Percentiles rank a stretch among this genome's conserved stretches.
phyloP scores from a whole-genome alignment of 2,888 invertebrate genomes.

The Lordiphosa andalusiaca region DNA sequence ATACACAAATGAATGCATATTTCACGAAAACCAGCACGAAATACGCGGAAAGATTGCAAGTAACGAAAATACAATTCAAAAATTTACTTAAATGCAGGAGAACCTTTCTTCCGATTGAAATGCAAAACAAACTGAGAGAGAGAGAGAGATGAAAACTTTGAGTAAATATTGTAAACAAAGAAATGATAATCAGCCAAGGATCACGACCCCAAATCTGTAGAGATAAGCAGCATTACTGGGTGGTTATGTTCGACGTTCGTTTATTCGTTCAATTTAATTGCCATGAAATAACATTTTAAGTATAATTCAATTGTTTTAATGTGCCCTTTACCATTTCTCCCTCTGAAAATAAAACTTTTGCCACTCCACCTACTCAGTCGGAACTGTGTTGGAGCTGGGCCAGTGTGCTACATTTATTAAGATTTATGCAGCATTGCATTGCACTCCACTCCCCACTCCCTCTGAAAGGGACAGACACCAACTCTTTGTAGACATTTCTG shows the following conservation, averaged over 20 bases:
- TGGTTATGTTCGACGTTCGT: constrained; percentile 7
- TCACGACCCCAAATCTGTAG: too few species aligned
- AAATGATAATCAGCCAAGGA: too few species aligned
- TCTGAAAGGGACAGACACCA: too few species aligned
- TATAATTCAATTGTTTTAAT: constrained; percentile 29
- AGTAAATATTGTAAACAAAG: not conserved
- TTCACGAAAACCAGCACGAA: constrained; percentile 18
- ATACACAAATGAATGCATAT: constrained; percentile 19
- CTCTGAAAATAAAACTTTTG: constrained; percentile 21
- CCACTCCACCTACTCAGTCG: constrained; percentile 3
- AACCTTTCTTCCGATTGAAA: constrained; percentile 1
- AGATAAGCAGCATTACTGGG: constrained; percentile 14
- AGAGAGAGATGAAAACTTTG: not conserved
- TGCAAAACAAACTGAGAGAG: constrained; percentile 6
- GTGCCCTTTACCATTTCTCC: constrained; percentile 3
- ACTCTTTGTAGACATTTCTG: constrained; percentile 3
- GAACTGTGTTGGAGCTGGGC: constrained; percentile 1
- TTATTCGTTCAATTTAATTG: constrained; percentile 23
- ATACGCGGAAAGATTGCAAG: constrained; percentile 7
- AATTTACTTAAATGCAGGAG: constrained; percentile 4
- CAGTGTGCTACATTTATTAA: constrained; percentile 38
- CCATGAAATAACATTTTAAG: constrained; percentile 3
- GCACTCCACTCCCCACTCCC: constrained; percentile 2
- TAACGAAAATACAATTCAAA: constrained; percentile 37
- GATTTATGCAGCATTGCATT: constrained; percentile 49